Percentiles rank a stretch among this genome's conserved stretches.
Conservation (phyloP, 1,140 invertebrate genomes). For the Notospermus geniculatus region DNA sequence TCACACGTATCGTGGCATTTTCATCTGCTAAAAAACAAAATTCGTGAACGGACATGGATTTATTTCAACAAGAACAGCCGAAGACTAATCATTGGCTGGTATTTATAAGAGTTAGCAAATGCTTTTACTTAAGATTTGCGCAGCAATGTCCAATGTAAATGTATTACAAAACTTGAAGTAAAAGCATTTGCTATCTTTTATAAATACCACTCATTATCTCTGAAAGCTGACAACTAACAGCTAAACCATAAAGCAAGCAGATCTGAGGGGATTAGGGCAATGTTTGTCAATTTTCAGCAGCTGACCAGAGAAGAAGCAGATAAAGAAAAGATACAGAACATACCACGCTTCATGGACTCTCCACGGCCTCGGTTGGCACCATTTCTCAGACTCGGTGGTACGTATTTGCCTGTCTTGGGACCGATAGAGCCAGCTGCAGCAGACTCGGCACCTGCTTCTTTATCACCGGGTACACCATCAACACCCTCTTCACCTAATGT, state of each 20-base stretch:
- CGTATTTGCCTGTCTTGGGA: slow-evolving; percentile 58
- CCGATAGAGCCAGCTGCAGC: slow-evolving; percentile 13
- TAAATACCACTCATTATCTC: background rate
- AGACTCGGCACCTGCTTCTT: slow-evolving; percentile 4
- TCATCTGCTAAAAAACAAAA: slow-evolving; percentile 61
- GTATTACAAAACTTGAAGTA: too few relatives aligned
- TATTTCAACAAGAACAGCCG: background rate
- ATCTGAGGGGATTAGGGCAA: too few relatives aligned
- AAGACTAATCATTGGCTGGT: too few relatives aligned
- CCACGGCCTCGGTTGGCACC: slow-evolving; percentile 70
- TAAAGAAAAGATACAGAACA: background rate
- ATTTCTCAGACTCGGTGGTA: slow-evolving; percentile 84
- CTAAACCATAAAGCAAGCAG: background rate
- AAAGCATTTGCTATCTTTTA: too few relatives aligned
- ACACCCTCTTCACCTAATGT: slow-evolving; percentile 3
- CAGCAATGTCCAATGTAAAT: too few relatives aligned
- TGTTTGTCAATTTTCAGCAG: too few relatives aligned
- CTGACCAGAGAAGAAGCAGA: too few relatives aligned
- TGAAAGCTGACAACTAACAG: background rate
- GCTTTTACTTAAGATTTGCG: too few relatives aligned
- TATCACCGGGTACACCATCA: background rate
- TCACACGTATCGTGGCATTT: slow-evolving; percentile 87
- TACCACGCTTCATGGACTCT: slow-evolving; percentile 64
- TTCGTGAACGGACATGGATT: too few relatives aligned
- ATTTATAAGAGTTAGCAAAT: too few relatives aligned